phyloP scores from a whole-genome alignment of 2,888 invertebrate species.

The Actias luna region DNA sequence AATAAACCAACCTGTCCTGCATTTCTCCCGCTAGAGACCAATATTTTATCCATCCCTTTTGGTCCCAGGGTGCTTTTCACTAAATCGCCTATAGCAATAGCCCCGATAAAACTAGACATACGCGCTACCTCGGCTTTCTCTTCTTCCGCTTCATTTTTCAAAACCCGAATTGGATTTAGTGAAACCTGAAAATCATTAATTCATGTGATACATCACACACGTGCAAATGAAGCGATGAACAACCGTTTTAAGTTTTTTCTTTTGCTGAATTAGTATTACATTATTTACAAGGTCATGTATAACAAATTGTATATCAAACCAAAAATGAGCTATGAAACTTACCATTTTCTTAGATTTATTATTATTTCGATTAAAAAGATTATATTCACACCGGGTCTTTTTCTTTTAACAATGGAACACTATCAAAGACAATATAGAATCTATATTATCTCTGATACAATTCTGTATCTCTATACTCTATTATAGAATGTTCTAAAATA shows the following conservation, averaged over 20 bases:
- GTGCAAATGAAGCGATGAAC: slow-evolving; percentile 41
- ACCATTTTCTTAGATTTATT: slow-evolving; percentile 38
- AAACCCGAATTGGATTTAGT: slow-evolving; percentile 95
- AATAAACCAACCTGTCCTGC: slow-evolving; percentile 81
- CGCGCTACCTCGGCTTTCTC: slow-evolving; percentile 99
- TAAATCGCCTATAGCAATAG: slow-evolving; percentile 98
- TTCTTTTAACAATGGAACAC: neutral
- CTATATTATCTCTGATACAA: too few species aligned
- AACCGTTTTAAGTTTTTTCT: slow-evolving; percentile 41
- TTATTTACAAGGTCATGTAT: neutral
- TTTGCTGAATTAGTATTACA: neutral
- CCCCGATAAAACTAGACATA: slow-evolving; percentile 98
- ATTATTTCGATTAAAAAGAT: slow-evolving; percentile 9
- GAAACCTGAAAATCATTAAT: slow-evolving; percentile 83
- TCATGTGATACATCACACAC: slow-evolving; percentile 44
- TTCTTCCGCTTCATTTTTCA: slow-evolving; percentile 98
- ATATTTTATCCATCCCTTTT: slow-evolving; percentile 98
- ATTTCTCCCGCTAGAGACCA: slow-evolving; percentile 90
- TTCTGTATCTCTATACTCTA: too few species aligned
- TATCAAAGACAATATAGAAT: too few species aligned
- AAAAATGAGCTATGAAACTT: slow-evolving; percentile 22
- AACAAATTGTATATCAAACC: slow-evolving; percentile 13
- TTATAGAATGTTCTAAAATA: too few species aligned
- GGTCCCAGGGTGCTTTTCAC: slow-evolving; percentile 99
- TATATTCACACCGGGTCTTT: neutral